Evolutionary conservation across 1,140 invertebrate genomes (phyloP).

Genomic region (Bacillus rossius): DNA sequence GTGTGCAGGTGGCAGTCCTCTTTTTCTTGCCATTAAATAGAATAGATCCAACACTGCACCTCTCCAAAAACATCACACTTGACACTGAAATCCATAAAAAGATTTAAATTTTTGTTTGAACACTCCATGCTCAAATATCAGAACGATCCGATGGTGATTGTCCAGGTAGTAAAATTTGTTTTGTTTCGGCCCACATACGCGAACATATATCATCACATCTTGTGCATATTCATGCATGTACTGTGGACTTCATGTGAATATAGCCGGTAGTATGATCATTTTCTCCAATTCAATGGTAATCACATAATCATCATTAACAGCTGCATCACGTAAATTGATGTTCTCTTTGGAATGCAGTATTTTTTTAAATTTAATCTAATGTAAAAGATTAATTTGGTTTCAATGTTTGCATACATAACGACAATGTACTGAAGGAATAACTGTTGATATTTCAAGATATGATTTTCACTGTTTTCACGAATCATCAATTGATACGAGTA

Average conservation of each 20-base stretch:
- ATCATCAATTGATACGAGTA: too few relatives aligned
- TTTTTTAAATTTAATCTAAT: constrained; percentile 33
- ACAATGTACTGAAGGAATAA: constrained; percentile 40
- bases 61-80: constrained; percentile 31
- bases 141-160: constrained; percentile 18
- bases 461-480: constrained; percentile 25
- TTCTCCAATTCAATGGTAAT: constrained; percentile 4
- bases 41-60: constrained; percentile 3
- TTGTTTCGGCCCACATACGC: constrained; percentile 28
- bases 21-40: constrained; percentile 22
- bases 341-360: constrained; percentile 44
- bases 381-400: constrained; percentile 35
- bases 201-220: constrained; percentile 39
- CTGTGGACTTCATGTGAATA: constrained; percentile 36
- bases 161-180: background rate
- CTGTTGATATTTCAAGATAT: constrained; percentile 29
- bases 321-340: constrained; percentile 39
- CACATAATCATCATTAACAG: constrained; percentile 2
- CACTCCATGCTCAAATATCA: constrained; percentile 34
- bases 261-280: constrained; percentile 32
- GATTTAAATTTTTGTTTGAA: constrained; percentile 33
- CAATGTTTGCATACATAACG: constrained; percentile 38
- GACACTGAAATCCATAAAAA: constrained; percentile 26
- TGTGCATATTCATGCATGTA: constrained; percentile 42
- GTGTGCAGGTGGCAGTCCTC: too few relatives aligned